Percentiles rank a stretch among this genome's conserved stretches.
phyloP scores from a whole-genome alignment of 2,113 vertebrate genomes.

The Peucedramus taeniatus region DNA sequence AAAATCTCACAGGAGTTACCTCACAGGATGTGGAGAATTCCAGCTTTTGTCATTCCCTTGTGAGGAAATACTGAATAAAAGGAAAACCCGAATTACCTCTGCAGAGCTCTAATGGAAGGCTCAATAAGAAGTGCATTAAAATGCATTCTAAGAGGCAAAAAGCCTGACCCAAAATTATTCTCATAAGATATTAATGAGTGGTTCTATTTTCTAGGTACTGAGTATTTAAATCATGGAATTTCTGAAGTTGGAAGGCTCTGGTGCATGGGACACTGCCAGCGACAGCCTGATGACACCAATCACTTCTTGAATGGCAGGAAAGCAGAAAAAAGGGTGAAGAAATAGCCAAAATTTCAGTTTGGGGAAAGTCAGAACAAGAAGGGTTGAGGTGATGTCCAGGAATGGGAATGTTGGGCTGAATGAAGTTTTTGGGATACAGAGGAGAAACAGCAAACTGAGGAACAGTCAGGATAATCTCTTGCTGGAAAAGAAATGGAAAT shows the following conservation, averaged over 20 bases:
- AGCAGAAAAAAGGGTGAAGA: not conserved
- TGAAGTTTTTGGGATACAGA: rapidly evolving
- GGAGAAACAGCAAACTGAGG: not conserved
- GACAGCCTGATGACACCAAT: not conserved
- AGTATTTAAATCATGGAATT: not conserved
- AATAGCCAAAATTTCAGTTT: not conserved
- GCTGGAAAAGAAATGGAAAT: rapidly evolving
- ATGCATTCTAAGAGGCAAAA: not conserved
- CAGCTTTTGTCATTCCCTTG: not conserved
- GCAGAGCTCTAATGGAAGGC: not conserved
- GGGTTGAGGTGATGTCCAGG: rapidly evolving
- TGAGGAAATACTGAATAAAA: not conserved
- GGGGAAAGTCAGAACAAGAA: not conserved
- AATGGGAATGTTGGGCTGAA: not conserved
- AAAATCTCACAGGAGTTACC: not conserved
- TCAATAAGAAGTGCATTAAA: not conserved
- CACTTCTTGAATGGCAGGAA: not conserved
- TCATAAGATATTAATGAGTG: slow-evolving; percentile 10
- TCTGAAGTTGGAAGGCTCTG: not conserved
- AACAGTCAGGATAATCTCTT: too few relatives aligned
- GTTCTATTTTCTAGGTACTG: not conserved
- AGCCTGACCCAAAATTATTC: slow-evolving; percentile 1
- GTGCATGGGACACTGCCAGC: not conserved
- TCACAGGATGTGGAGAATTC: not conserved
- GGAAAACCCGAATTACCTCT: not conserved